Percentiles rank a stretch among this genome's conserved stretches.
These are phyloP conservation scores for Meriones psammophilus DNA, from an alignment of 2,797 vertebrate species.

Conservation along the genomic window DNA sequence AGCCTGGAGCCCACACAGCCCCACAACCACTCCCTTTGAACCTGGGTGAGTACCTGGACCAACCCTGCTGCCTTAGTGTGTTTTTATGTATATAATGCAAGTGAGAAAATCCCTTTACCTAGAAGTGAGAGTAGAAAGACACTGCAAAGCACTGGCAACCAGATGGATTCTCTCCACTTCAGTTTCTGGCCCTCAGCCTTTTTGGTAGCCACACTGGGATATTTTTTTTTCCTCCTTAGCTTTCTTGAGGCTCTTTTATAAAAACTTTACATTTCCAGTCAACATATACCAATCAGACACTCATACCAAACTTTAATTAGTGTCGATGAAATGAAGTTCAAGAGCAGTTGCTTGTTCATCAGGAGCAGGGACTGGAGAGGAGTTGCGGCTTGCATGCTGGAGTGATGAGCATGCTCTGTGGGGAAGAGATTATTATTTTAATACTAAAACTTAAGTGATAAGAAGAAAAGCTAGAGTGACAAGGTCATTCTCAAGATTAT, in stretches of 20 bases:
- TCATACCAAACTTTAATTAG: fast-evolving
- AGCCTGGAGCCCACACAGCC: background rate
- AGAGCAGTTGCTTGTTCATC: fast-evolving
- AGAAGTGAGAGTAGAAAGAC: too few species aligned
- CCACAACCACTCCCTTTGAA: background rate
- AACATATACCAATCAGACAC: background rate
- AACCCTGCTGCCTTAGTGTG: background rate
- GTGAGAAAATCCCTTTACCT: background rate
- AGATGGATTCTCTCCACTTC: background rate
- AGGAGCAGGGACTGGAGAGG: background rate
- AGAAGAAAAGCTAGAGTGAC: background rate
- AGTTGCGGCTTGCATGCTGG: fast-evolving
- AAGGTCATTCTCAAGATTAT: background rate
- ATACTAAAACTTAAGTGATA: background rate
- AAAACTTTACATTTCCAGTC: fast-evolving
- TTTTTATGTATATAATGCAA: background rate
- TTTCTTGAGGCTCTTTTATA: background rate
- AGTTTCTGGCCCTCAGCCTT: background rate
- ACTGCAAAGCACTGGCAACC: background rate
- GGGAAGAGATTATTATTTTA: too few species aligned
- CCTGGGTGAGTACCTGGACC: background rate
- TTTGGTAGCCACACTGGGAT: background rate
- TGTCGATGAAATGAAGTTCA: too few species aligned
- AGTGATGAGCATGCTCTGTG: background rate
- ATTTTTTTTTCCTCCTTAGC: background rate